These are phyloP conservation scores for Donacobius atricapilla DNA, from an alignment of 2,113 vertebrate genomes.

Conservation along the genomic window DNA sequence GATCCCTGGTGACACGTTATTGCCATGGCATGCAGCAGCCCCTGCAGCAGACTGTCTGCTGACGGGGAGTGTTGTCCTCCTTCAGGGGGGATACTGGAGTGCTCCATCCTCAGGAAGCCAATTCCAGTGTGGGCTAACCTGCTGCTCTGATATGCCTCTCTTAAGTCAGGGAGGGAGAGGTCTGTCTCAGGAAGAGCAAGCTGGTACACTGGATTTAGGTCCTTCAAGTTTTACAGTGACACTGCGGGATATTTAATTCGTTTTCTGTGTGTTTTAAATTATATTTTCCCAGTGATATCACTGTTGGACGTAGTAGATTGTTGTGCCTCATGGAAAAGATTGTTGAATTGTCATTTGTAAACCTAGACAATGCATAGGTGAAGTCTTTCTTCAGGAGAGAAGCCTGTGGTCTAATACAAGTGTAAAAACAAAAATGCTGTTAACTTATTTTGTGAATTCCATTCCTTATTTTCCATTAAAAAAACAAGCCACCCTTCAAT, in stretches of 20 bases:
- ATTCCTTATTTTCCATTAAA: slow-evolving; percentile 53
- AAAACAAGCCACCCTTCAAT: slow-evolving; percentile 29
- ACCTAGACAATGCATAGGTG: neutral
- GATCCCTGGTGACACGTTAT: neutral
- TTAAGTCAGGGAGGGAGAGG: neutral
- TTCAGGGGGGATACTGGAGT: neutral
- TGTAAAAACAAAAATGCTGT: slow-evolving; percentile 40
- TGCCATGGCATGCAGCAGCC: neutral
- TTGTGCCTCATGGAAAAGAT: neutral
- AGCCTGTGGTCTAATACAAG: neutral
- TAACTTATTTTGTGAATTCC: slow-evolving; percentile 38
- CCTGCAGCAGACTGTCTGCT: neutral
- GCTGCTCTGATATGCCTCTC: neutral
- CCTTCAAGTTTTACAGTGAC: neutral
- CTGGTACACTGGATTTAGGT: neutral
- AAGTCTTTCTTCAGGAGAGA: slow-evolving; percentile 12
- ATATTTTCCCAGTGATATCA: neutral
- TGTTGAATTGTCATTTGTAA: slow-evolving; percentile 31
- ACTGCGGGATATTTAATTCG: neutral
- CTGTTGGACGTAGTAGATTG: neutral
- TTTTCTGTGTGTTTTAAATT: neutral
- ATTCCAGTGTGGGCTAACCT: neutral
- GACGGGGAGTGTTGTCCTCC: neutral
- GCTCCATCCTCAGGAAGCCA: neutral
- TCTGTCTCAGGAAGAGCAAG: neutral